These are phyloP conservation scores for Mormyrops attenuatus DNA, from an alignment of 2,797 vertebrate genomes.

Conservation along the genomic window DNA sequence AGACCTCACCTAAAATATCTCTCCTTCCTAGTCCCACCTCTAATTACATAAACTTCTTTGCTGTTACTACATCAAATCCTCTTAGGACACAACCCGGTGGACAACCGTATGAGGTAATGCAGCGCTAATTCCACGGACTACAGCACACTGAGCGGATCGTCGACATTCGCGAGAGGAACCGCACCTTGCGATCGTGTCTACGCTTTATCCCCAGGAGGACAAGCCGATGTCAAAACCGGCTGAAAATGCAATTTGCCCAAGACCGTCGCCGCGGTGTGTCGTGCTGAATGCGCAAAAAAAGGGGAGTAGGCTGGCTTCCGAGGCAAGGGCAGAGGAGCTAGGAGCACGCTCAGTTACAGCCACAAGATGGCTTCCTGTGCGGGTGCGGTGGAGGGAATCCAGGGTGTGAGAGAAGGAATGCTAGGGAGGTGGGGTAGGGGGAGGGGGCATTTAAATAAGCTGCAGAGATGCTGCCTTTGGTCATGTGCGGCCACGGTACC, in stretches of 20 bases:
- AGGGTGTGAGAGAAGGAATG: neutral
- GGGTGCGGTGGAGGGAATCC: neutral
- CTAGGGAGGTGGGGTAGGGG: neutral
- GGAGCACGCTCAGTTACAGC: slow-evolving; percentile 23
- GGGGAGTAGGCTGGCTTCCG: neutral
- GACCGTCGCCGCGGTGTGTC: slow-evolving; percentile 42
- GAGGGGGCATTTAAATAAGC: neutral
- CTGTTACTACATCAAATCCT: slow-evolving; percentile 36
- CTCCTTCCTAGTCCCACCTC: slow-evolving; percentile 30
- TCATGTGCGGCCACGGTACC: neutral
- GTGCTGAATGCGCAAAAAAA: slow-evolving; percentile 23
- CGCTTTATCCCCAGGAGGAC: slow-evolving; percentile 42
- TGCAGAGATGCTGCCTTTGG: neutral
- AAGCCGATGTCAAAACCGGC: slow-evolving; percentile 57
- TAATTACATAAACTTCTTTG: slow-evolving; percentile 18
- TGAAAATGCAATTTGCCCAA: slow-evolving; percentile 56
- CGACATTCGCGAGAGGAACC: slow-evolving; percentile 53
- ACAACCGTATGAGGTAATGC: slow-evolving; percentile 45
- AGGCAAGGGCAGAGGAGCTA: slow-evolving; percentile 20
- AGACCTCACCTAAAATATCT: neutral
- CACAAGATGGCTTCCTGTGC: neutral
- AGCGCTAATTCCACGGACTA: slow-evolving; percentile 61
- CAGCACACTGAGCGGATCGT: slow-evolving; percentile 48
- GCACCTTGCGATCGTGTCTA: slow-evolving; percentile 31
- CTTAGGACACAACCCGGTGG: slow-evolving; percentile 41